phyloP scores from a whole-genome alignment of 2,888 invertebrate genomes.

The Psylliodes chrysocephalus region DNA sequence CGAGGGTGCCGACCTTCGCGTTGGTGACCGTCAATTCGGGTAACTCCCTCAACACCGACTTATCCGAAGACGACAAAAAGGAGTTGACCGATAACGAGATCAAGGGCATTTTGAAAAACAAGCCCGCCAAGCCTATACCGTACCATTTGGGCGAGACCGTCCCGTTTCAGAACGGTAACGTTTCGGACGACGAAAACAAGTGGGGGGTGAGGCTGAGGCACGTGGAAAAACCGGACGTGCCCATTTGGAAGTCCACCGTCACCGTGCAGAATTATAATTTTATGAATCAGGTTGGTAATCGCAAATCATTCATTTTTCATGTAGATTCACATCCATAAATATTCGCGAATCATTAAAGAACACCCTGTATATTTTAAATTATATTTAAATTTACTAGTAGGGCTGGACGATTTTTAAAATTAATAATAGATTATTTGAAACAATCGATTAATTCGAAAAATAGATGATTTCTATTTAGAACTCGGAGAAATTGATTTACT shows the following conservation, averaged over 20 bases:
- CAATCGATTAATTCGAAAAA: no score
- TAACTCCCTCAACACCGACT: constrained; percentile 31
- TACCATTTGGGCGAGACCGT: constrained; percentile 77
- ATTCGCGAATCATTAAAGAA: no score
- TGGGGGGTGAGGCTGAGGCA: constrained; percentile 68
- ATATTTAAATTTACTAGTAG: no score
- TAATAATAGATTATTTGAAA: no score
- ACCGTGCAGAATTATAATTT: constrained; percentile 60
- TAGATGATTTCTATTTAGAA: no score
- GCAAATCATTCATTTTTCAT: no score
- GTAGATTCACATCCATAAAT: no score
- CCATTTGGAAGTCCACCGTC: constrained; percentile 64
- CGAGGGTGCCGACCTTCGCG: constrained; percentile 41
- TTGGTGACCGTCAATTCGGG: constrained; percentile 53
- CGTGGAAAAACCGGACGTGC: constrained; percentile 56
- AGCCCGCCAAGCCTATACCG: constrained; percentile 78
- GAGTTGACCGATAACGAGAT: constrained; percentile 61
- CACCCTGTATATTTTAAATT: no score
- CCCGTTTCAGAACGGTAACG: constrained; percentile 52
- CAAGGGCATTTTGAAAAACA: constrained; percentile 79
- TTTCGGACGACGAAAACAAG: constrained; percentile 54
- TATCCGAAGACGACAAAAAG: constrained; percentile 49
- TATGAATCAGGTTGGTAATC: constrained; percentile 31
- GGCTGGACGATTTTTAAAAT: no score
- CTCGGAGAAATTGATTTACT: no score